These are phyloP conservation scores for Porphyrio hochstetteri DNA, from an alignment of 2,113 vertebrate genomes.

Conservation along the genomic window DNA sequence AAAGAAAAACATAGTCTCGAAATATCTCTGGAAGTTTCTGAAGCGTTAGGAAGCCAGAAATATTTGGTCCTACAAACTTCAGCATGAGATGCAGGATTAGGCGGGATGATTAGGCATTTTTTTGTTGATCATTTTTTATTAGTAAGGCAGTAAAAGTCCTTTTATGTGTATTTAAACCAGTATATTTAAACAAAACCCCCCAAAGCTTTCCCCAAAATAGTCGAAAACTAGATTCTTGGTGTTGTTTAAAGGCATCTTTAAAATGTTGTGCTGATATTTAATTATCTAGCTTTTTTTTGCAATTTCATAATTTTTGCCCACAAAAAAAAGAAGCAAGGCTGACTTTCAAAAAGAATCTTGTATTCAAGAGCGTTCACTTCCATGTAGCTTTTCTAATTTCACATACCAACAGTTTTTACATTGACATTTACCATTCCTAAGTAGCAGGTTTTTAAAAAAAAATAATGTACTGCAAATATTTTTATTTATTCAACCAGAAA, in stretches of 20 bases:
- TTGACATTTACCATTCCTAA: neutral
- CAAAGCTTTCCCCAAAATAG: neutral
- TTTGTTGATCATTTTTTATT: neutral
- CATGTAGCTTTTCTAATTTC: neutral
- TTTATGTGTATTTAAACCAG: neutral
- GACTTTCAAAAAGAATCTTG: neutral
- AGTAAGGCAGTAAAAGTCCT: neutral
- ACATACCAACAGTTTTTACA: neutral
- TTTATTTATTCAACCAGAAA: constrained; percentile 46
- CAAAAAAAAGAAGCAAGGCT: too few species aligned
- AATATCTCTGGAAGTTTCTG: neutral
- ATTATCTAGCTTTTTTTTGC: neutral
- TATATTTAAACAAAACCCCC: neutral
- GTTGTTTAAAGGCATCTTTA: neutral
- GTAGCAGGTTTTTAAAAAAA: neutral
- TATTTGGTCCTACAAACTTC: neutral
- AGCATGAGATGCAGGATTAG: neutral
- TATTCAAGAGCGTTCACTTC: neutral
- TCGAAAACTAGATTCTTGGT: neutral
- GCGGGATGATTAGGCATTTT: fast-evolving
- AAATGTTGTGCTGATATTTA: neutral
- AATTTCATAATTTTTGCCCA: neutral
- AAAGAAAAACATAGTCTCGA: neutral
- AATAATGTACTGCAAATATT: constrained; percentile 32
- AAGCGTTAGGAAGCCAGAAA: neutral